A percentile compares a stretch with the other conserved stretches of the same genome.
Conservation (phyloP, 2,797 vertebrate genomes). For the Lagocephalus sceleratus region DNA sequence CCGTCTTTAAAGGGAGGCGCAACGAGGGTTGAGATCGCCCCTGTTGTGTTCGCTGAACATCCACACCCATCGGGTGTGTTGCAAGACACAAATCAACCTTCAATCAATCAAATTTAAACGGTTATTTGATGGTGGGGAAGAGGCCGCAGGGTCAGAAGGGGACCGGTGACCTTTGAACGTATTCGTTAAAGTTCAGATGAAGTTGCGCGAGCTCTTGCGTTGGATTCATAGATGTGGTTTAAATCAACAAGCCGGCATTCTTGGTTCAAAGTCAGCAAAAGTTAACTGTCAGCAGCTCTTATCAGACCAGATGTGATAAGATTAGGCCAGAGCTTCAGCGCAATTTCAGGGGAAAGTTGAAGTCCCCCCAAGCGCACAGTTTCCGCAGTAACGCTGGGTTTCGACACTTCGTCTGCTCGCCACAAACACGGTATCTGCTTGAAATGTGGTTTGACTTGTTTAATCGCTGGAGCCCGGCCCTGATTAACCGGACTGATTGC, state of each 20-base stretch:
- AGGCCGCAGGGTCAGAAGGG: too few species aligned
- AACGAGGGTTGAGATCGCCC: too few species aligned
- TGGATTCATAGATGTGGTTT: background rate
- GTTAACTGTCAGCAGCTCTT: background rate
- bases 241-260: background rate
- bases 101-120: too few species aligned
- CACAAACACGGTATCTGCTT: background rate
- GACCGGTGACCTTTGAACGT: too few species aligned
- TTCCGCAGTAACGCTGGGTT: conserved; percentile 3
- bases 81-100: conserved; percentile 6
- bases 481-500: conserved; percentile 33
- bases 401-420: background rate
- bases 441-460: conserved; percentile 23
- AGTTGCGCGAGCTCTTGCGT: too few species aligned
- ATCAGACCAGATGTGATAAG: conserved; percentile 18
- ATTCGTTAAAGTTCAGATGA: too few species aligned
- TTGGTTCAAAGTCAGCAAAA: conserved; percentile 5
- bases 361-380: background rate
- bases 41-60: background rate
- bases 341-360: background rate
- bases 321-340: background rate
- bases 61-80: conserved; percentile 10
- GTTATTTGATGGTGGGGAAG: too few species aligned
- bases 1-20: background rate
- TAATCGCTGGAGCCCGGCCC: conserved; percentile 7